Conservation (phyloP, 2,113 vertebrate species). For the Cygnus buccinator region DNA sequence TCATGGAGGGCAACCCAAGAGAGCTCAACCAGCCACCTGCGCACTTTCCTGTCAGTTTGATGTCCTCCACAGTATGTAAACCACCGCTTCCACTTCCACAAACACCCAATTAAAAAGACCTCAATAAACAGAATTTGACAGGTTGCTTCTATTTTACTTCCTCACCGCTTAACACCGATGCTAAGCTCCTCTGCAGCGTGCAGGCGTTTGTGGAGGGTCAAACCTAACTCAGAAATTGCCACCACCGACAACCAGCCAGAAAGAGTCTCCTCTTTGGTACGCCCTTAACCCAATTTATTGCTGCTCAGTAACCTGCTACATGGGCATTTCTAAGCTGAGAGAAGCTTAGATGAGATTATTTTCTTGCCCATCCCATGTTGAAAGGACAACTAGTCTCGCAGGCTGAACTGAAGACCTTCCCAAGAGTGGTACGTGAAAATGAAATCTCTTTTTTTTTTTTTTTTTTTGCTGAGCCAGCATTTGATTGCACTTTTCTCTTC, state of each 20-base stretch:
- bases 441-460: not conserved
- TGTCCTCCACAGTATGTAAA: not conserved
- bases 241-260: not conserved
- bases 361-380: not conserved
- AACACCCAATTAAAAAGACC: not conserved
- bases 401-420: not conserved
- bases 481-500: not conserved
- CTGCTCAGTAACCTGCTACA: not conserved
- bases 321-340: not conserved
- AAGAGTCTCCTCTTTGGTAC: not conserved
- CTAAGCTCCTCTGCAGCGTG: not conserved
- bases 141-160: not conserved
- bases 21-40: not conserved
- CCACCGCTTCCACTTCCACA: not conserved
- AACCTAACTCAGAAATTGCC: not conserved
- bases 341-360: not conserved
- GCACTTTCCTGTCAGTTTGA: not conserved
- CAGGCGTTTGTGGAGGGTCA: not conserved
- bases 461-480: not conserved
- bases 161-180: fast-evolving
- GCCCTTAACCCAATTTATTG: not conserved
- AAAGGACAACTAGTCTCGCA: not conserved
- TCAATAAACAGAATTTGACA: not conserved
- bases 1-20: not conserved
- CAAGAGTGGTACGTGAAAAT: not conserved